Evolutionary conservation across 2,888 invertebrate genomes (phyloP), one percentile per base, ranked within the genome.

Genomic region (Erpobdella octoculata): DNA sequence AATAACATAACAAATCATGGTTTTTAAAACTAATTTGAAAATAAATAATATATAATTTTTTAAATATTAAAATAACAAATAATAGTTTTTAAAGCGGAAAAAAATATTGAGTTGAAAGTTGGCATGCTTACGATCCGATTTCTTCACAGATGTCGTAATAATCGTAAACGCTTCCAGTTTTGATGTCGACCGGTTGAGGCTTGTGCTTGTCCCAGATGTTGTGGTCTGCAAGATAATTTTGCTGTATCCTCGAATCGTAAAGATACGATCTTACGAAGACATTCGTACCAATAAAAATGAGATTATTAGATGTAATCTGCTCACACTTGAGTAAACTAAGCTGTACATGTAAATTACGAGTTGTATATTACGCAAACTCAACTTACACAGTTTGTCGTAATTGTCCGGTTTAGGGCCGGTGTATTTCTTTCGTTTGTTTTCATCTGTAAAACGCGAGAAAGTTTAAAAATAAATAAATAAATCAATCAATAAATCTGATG

Each of bases 131-230:
- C 81, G 78, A 76, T 85, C 98, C 98, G 80, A 99, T 94, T 87
- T 99, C 98, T 85, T 99, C 98, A 53, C 97, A 87, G 75, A 99
- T 96, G 80, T 99, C 98, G 82, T 99, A 99, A 80, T 90, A 91
- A 83, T 98, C 97, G 83, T 97, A 95, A 0, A 98, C 94, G 73
- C 92, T 94, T 79, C 90, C 90, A 0, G 90, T 89, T 80, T 92
- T 94, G 80, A 98, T 92, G 80, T 96, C 95, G 21, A 98, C 97
- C 0, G 96, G 94, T 82, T 95, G 93, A 41, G 97, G 97, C 70
- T 94, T 91, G 81, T 92, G 95, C 84, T 96, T 96, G 80, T 94
- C 92, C 87, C 96, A 97, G 74, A 97, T 90, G 80, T 98, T 96
- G 83, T 95, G 93, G 35, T 97, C 96, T 87, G 80, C 37, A 81